Base-by-base conservation (phyloP, 2,797 vertebrate genomes). In the Brachyrhaphis roseni region DNA sequence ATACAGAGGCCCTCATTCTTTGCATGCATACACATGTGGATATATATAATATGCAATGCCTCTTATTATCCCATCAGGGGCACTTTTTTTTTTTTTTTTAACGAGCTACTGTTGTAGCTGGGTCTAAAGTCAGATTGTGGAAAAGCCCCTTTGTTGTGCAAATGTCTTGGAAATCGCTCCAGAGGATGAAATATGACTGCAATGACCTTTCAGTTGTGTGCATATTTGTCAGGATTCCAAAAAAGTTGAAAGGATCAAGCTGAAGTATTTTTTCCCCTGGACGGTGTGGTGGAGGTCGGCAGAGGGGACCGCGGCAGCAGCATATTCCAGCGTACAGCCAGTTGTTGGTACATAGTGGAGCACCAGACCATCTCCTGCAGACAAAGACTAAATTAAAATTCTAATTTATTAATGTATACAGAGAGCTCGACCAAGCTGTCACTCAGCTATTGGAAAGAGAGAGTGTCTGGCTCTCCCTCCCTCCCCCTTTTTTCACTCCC, bases 331-430 rank as follows among this genome's bases (percentile, higher is more conserved):
- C 95, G 93, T 95, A 95, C 92, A 95, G 97, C 94, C 96, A 97
- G 97, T 97, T 97, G 97, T 97, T 97, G 97, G 96, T 97, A 97
- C 87, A 94, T 96, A 97, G 96, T 96, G 94, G 95, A 97, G 97
- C 96, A 95, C 93, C 78, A 90, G 93, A 95, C 95, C 96, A 95
- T 96, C 97, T 97, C 95, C 94, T 92, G 95, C 96, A 97, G 97
- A 97, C 97, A 97, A 97, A 98, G 97, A 96, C 95, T 92, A 95
- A 97, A 98, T 98, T 98, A 97, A 98, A 97, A 98, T 99, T 98
- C 97, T 97, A 98, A 98, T 98, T 97, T 98, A 98, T 98, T 97
- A 98, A 98, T 98, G 97, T 97, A 98, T 98, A 98, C 97, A 95
- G 96, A 97, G 96, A 96, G 94, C 96, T 95, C 92, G 97, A 95